Base-by-base conservation (phyloP, 2,888 invertebrate genomes). In the Drosophila nigricruria region DNA sequence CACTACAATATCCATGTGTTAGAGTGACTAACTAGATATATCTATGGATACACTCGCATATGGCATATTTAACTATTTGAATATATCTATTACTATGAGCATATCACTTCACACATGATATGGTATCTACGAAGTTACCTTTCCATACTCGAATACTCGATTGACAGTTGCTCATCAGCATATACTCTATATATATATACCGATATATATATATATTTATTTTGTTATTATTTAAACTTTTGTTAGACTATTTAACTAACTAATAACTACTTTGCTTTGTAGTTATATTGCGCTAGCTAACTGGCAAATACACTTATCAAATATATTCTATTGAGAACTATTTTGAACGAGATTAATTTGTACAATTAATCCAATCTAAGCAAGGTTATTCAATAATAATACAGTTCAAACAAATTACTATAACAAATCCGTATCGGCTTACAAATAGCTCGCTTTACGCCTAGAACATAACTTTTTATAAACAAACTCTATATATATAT, bases 111-210 rank as follows among this genome's bases (percentile, higher is more conserved):
- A 45, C 36, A 16, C 40, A 18, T 2, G 27, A 50, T 27, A 42
- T 52, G 47, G 49, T n/a, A 45, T 1, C 52, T 53, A 73, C 45
- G n/a, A 10, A 63, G 64, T 32, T 70, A 71, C 34, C 71, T 49
- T 57, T 32, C 53, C 50, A 23, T n/a, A 43, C 43, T 4, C 40
- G 40, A 40, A 40, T 40, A 40, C 40, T 43, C 43, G 43, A 43
- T 23, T 52, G 54, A 54, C 58, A 64, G 43, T 70, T 73, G 77
- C 71, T 73, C 73, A 73, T 50, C 53, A 16, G 34, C 34, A 34
- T 52, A 34, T 16, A 34, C 18, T 18, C 47, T 23, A 16, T 23
- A 4, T 32, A 25, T 27, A 27, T 38, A 18, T 53, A 27, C 18
- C 1, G 4, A 25, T 38, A 25, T 20, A 20, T 6, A 43, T n/a